These are phyloP conservation scores for Myotis pilosus DNA, from an alignment of 2,797 vertebrate species.

Conservation along the genomic window DNA sequence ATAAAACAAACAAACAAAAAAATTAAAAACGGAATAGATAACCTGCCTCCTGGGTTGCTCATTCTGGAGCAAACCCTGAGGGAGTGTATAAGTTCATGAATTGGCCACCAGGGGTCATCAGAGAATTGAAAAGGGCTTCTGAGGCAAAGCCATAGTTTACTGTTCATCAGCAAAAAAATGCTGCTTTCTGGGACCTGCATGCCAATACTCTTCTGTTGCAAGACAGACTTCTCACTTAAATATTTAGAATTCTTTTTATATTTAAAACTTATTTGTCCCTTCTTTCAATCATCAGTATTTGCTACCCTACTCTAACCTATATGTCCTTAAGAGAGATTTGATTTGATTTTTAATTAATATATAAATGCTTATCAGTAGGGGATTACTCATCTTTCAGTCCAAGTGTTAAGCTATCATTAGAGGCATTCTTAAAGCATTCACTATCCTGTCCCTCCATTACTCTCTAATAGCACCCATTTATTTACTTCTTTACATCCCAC, in stretches of 20 bases:
- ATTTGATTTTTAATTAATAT: constrained; percentile 2
- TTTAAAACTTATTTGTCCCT: not conserved
- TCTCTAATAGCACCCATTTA: not conserved
- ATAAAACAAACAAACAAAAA: not conserved
- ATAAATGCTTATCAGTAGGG: not conserved
- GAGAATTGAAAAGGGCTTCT: constrained; percentile 60
- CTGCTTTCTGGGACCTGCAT: not conserved
- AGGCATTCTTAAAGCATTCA: not conserved
- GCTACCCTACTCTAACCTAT: not conserved
- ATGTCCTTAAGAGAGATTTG: not conserved
- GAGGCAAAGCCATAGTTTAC: not conserved
- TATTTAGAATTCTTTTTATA: not conserved
- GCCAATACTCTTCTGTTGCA: not conserved
- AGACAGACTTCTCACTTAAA: not conserved
- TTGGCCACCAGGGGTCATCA: constrained; percentile 80
- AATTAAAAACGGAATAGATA: not conserved
- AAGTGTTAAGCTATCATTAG: not conserved
- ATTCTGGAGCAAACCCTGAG: not conserved
- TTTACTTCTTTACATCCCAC: not conserved
- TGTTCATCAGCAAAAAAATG: not conserved
- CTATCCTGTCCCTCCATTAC: not conserved
- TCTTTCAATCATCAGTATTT: not conserved
- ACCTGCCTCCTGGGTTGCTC: not conserved
- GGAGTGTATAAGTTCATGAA: not conserved
- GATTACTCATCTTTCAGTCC: not conserved